phyloP scores from a whole-genome alignment of 2,797 vertebrate species.

The Pteronotus mesoamericanus region DNA sequence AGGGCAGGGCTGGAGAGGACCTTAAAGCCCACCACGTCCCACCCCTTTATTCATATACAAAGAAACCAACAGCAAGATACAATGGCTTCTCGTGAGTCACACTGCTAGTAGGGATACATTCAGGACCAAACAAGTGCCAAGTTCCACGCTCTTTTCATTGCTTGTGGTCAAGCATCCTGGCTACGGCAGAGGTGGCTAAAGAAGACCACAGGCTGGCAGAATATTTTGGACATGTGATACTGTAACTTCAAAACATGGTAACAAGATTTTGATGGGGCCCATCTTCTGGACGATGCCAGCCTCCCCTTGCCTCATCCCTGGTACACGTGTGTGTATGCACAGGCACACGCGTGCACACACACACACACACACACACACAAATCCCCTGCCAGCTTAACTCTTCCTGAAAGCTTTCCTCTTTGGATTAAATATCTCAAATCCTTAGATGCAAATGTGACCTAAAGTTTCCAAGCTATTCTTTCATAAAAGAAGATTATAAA shows the following conservation, averaged over 20 bases:
- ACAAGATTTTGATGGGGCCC: slow-evolving; percentile 3
- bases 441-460: slow-evolving; percentile 52
- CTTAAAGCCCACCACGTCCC: background rate
- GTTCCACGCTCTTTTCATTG: background rate
- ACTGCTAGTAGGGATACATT: background rate
- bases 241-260: slow-evolving; percentile 44
- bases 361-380: background rate
- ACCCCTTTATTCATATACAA: background rate
- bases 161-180: background rate
- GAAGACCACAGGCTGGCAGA: background rate
- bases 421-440: slow-evolving; percentile 61
- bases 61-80: background rate
- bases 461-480: slow-evolving; percentile 55
- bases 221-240: background rate
- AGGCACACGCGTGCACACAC: rapidly evolving
- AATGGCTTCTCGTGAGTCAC: background rate
- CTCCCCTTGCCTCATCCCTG: background rate
- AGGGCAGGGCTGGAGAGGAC: background rate
- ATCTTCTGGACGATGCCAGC: background rate
- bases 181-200: background rate
- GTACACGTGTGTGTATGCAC: too few species aligned
- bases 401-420: slow-evolving; percentile 53
- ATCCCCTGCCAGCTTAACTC: slow-evolving; percentile 4
- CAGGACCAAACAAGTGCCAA: background rate
- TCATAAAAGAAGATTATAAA: slow-evolving; percentile 66